phyloP scores from a whole-genome alignment of 2,888 invertebrate species.

The Dinocampus coccinellae region DNA sequence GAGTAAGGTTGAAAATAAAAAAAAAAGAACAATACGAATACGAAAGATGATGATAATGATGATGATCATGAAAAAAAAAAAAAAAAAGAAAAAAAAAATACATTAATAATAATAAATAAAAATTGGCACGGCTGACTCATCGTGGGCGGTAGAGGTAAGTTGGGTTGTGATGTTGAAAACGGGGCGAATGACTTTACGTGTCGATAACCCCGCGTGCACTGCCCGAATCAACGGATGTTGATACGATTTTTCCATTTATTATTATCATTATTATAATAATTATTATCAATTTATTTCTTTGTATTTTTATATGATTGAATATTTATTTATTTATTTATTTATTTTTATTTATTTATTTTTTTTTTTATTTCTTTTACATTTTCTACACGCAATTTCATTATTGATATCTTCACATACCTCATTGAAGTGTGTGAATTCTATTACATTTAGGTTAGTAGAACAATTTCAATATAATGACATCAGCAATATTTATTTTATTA shows the following conservation, averaged over 20 bases:
- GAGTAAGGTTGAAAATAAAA: neutral
- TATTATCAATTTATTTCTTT: neutral
- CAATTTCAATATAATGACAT: neutral
- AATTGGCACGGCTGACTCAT: neutral
- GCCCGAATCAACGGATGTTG: slow-evolving; percentile 22
- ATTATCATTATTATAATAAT: neutral
- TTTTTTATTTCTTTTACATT: no score
- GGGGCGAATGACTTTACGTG: slow-evolving; percentile 26
- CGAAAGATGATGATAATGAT: no score
- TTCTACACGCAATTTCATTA: no score
- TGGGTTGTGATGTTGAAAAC: neutral
- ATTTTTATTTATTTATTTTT: no score
- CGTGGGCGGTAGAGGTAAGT: slow-evolving; percentile 4
- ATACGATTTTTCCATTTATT: neutral
- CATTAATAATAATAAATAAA: no score
- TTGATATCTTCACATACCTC: no score
- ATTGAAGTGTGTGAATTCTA: no score
- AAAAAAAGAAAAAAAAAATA: slow-evolving; percentile 10
- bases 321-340: no score
- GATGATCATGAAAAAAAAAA: neutral
- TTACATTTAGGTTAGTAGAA: neutral
- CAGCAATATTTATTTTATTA: neutral
- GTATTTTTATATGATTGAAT: no score
- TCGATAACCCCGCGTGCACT: slow-evolving; percentile 24
- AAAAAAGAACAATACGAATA: neutral